Base-by-base conservation (phyloP, 2,797 vertebrate species). In the Buceros bicornis region DNA sequence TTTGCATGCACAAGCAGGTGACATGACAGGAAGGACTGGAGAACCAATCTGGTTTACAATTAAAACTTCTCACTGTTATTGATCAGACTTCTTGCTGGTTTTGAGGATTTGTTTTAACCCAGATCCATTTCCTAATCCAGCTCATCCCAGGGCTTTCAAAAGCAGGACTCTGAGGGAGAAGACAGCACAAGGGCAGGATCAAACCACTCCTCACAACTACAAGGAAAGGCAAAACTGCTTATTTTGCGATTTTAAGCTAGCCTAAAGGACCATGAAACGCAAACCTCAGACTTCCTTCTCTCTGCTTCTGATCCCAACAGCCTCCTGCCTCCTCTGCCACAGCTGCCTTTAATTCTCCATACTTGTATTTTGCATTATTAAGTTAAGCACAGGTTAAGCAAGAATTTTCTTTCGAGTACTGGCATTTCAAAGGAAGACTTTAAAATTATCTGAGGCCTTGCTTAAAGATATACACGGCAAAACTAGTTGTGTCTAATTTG, bases 401-500 rank as follows among this genome's bases (percentile, higher is more conserved):
- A 88, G 8, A 47, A 58, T 82, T 58, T 92, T 76, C 54, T 84
- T 83, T 81, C 42, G 57, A 43, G 42, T 45, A 45, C 21, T 54
- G 35, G 6, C 19, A 61, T 90, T 93, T 90, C 61, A 88, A 94
- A 93, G 62, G 42, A 47, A 35, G n/a, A 58, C 35, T 80, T 84
- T 13, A 83, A 35, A 88, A 85, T 65, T 71, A 67, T 47, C 33
- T 57, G 20, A 91, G 53, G 50, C 7, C 58, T 90, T 73, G 16
- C 61, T 64, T 78, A 62, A 74, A 86, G 42, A 78, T 22, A 86
- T 7, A 65, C 11, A 47, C 0, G 3, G 65, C 61, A 81, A 83
- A 93, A 90, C 93, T 47, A 70, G 40, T 78, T 79, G 54, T 58
- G 61, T 48, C 35, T 90, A 76, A 95, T 90, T 60, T 62, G 43